Conservation (phyloP, 2,113 vertebrate genomes). For the Halichoeres trimaculatus region DNA sequence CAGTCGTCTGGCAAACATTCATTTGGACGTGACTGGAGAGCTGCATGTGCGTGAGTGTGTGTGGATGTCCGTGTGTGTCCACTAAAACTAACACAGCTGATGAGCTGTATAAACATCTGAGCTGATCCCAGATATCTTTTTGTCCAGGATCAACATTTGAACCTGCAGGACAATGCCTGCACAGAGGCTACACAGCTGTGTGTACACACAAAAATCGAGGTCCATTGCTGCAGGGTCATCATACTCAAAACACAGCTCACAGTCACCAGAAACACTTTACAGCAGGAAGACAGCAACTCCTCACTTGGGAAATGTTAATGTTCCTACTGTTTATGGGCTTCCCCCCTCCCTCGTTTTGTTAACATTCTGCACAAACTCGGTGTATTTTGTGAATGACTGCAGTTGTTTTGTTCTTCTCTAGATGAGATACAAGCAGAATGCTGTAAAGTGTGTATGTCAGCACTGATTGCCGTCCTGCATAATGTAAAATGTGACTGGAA, state of each 20-base stretch:
- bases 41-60: not conserved
- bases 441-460: conserved; percentile 36
- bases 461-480: conserved; percentile 35
- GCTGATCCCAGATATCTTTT: conserved; percentile 64
- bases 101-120: conserved; percentile 70
- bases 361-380: conserved; percentile 17
- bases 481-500: conserved; percentile 37
- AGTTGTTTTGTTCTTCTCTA: conserved; percentile 16
- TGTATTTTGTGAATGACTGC: not conserved
- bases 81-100: conserved; percentile 68
- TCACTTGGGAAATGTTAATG: conserved; percentile 47
- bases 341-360: conserved; percentile 36
- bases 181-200: conserved; percentile 73
- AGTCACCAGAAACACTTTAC: conserved; percentile 41
- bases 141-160: conserved; percentile 71
- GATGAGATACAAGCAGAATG: conserved; percentile 14
- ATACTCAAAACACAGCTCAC: conserved; percentile 50
- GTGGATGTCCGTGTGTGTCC: conserved; percentile 28
- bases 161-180: conserved; percentile 66
- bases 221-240: conserved; percentile 56
- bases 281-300: conserved; percentile 63
- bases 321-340: conserved; percentile 36
- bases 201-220: conserved; percentile 55
- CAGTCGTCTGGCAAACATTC: not conserved
- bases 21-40: conserved; percentile 6